phyloP scores from a whole-genome alignment of 2,888 invertebrate genomes.

The Thera britannica region DNA sequence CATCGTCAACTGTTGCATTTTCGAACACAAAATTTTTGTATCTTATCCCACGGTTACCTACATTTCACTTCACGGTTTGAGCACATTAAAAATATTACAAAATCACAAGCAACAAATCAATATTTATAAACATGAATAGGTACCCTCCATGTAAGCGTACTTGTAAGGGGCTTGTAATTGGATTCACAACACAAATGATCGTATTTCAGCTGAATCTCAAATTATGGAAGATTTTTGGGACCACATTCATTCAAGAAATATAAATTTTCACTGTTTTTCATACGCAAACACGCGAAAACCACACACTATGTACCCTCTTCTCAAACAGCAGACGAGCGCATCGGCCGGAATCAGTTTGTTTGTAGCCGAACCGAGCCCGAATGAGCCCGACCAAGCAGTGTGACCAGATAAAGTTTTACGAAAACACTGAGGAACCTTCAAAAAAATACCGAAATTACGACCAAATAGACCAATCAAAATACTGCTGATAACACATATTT shows the following conservation, averaged over 20 bases:
- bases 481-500: no score
- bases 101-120: slow-evolving; percentile 77
- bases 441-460: no score
- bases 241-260: slow-evolving; percentile 60
- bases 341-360: slow-evolving; percentile 66
- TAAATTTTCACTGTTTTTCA: slow-evolving; percentile 59
- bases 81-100: slow-evolving; percentile 48
- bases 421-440: no score
- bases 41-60: slow-evolving; percentile 58
- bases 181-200: slow-evolving; percentile 44
- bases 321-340: slow-evolving; percentile 56
- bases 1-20: slow-evolving; percentile 74
- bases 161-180: slow-evolving; percentile 50
- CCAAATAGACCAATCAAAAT: no score
- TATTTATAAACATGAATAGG: slow-evolving; percentile 80
- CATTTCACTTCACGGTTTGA: slow-evolving; percentile 70
- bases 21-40: slow-evolving; percentile 44
- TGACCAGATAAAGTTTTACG: no score
- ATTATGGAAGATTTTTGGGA: slow-evolving; percentile 26
- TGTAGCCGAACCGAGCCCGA: slow-evolving; percentile 33
- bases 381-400: background rate
- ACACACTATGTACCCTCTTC: slow-evolving; percentile 42
- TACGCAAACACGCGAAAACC: slow-evolving; percentile 65
- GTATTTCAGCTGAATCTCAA: slow-evolving; percentile 30
- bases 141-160: slow-evolving; percentile 63